These are phyloP conservation scores for Cylindroiulus punctatus DNA, from an alignment of 2,888 invertebrate genomes.

Conservation along the genomic window DNA sequence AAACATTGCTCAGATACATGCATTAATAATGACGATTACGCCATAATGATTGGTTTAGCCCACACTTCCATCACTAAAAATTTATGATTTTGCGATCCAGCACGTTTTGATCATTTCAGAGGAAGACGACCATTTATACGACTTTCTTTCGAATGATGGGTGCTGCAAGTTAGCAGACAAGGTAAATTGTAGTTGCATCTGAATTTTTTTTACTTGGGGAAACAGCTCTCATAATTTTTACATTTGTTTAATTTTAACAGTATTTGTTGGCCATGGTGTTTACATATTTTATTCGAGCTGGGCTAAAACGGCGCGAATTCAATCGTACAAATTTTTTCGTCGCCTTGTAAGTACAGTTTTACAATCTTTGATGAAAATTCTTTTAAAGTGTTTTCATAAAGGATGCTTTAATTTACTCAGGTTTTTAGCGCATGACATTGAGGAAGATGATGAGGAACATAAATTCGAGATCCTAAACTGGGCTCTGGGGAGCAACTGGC, in stretches of 20 bases:
- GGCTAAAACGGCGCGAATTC: slow-evolving; percentile 67
- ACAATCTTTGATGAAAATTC: neutral
- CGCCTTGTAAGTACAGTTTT: slow-evolving; percentile 70
- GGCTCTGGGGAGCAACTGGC: slow-evolving; percentile 65
- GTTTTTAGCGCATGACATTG: slow-evolving; percentile 71
- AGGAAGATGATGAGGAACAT: slow-evolving; percentile 71
- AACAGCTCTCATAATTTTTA: no score
- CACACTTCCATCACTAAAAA: no score
- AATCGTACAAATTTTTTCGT: slow-evolving; percentile 70
- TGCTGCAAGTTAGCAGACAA: slow-evolving; percentile 30
- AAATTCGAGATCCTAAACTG: slow-evolving; percentile 69
- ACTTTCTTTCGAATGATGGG: neutral
- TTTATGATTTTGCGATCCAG: no score
- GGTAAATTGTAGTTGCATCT: neutral
- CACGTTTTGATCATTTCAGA: neutral
- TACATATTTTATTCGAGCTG: slow-evolving; percentile 71
- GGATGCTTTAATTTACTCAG: slow-evolving; percentile 62
- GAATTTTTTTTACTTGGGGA: neutral
- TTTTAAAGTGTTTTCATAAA: neutral
- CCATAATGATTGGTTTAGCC: no score
- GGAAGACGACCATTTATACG: neutral
- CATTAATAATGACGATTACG: no score
- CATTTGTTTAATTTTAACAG: slow-evolving; percentile 61
- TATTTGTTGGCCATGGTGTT: slow-evolving; percentile 72
- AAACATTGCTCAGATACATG: no score